These are phyloP conservation scores for Pristionchus entomophagus DNA, from an alignment of 2,888 invertebrate species.

Conservation along the genomic window DNA sequence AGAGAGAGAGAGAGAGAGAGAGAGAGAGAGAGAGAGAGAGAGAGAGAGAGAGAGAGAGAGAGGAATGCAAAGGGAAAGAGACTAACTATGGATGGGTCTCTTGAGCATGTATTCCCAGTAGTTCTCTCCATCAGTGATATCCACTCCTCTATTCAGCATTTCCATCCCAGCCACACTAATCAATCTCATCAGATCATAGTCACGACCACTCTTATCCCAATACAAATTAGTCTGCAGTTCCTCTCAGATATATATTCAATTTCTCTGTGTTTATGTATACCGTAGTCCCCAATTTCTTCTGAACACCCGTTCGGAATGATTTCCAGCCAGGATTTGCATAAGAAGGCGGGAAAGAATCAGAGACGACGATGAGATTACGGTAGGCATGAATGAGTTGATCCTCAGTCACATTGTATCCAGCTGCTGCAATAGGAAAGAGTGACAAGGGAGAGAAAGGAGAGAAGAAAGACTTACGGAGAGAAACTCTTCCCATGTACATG, in stretches of 20 bases:
- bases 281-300: constrained; percentile 15
- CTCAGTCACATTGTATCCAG: constrained; percentile 54
- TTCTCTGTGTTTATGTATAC: not conserved
- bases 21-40: not conserved
- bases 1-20: not conserved
- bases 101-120: constrained; percentile 48
- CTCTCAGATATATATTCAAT: not conserved
- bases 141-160: constrained; percentile 35
- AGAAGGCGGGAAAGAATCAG: constrained; percentile 55
- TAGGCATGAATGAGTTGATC: constrained; percentile 54
- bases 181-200: constrained; percentile 33
- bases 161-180: constrained; percentile 46
- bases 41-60: not conserved
- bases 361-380: constrained; percentile 56
- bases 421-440: constrained; percentile 47
- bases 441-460: not conserved
- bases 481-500: constrained; percentile 17
- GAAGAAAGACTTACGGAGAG: constrained; percentile 26
- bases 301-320: not conserved
- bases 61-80: not conserved
- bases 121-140: constrained; percentile 28
- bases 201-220: constrained; percentile 33
- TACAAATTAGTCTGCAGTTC: constrained; percentile 28
- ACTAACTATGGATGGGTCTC: constrained; percentile 10
- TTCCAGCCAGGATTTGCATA: constrained; percentile 21